Evolutionary conservation across 2,113 vertebrate genomes (phyloP).

Genomic region (Hassar affinis): DNA sequence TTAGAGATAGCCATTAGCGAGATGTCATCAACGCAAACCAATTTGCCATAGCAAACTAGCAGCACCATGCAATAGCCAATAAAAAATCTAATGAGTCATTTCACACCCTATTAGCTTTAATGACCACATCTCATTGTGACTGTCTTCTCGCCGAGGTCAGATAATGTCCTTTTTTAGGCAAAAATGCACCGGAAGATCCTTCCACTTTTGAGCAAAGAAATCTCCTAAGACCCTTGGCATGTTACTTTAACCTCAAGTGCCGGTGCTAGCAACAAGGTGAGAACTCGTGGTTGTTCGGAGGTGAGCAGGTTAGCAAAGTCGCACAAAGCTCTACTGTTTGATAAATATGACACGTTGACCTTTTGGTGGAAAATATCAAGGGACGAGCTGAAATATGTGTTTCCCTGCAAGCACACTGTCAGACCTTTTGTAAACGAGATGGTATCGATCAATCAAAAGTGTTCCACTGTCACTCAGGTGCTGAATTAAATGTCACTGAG

Average conservation of each 20-base stretch:
- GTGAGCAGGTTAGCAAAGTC: conserved; percentile 45
- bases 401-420: conserved; percentile 59
- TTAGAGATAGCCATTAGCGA: conserved; percentile 70
- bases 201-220: neutral
- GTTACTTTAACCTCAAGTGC: neutral
- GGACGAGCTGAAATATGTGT: conserved; percentile 53
- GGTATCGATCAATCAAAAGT: conserved; percentile 27
- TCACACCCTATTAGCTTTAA: conserved; percentile 67
- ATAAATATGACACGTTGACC: conserved; percentile 74
- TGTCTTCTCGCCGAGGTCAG: conserved; percentile 29
- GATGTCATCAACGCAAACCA: conserved; percentile 52
- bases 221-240: neutral
- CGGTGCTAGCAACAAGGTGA: neutral
- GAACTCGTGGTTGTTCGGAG: conserved; percentile 62
- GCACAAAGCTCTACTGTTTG: conserved; percentile 68
- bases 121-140: conserved; percentile 61
- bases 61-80: conserved; percentile 56
- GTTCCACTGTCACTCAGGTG: conserved; percentile 14
- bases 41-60: conserved; percentile 71
- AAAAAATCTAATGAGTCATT: conserved; percentile 68
- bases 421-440: conserved; percentile 25
- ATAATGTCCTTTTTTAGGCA: neutral
- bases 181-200: neutral
- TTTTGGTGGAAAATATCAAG: conserved; percentile 62
- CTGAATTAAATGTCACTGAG: conserved; percentile 19